Conservation (phyloP, 2,113 vertebrate species). For the Stegastes partitus region DNA sequence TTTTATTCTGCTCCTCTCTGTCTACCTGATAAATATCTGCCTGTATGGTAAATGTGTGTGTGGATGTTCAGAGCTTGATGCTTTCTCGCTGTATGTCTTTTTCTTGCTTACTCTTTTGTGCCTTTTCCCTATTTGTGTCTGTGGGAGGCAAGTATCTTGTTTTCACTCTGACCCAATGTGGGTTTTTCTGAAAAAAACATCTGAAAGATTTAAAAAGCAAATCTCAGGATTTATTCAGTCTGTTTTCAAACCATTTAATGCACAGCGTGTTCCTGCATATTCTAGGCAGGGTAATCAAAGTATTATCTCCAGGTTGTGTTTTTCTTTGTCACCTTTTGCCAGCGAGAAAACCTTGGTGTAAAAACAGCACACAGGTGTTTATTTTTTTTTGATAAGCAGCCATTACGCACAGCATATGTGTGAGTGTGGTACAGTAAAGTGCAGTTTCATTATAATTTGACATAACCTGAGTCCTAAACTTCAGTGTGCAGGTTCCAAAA, state of each 20-base stretch:
- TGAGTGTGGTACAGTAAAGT: neutral
- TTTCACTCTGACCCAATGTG: slow-evolving; percentile 51
- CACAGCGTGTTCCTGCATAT: slow-evolving; percentile 29
- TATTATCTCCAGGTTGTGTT: slow-evolving; percentile 28
- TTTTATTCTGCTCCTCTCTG: slow-evolving; percentile 5
- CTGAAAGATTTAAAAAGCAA: slow-evolving; percentile 41
- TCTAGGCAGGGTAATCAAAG: slow-evolving; percentile 20
- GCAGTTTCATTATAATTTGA: neutral
- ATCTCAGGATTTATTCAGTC: slow-evolving; percentile 51
- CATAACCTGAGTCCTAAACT: neutral
- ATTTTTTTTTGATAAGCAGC: slow-evolving; percentile 4
- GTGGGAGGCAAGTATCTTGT: slow-evolving; percentile 46
- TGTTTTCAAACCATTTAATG: slow-evolving; percentile 16
- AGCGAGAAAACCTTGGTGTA: neutral
- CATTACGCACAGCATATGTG: neutral
- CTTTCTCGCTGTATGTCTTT: slow-evolving; percentile 12
- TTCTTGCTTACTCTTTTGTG: slow-evolving; percentile 19
- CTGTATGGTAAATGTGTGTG: slow-evolving; percentile 24
- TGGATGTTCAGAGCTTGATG: slow-evolving; percentile 30
- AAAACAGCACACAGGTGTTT: slow-evolving; percentile 11
- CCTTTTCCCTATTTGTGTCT: slow-evolving; percentile 15
- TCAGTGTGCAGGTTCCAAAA: neutral
- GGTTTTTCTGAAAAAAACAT: slow-evolving; percentile 41
- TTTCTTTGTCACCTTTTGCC: slow-evolving; percentile 28
- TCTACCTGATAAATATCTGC: slow-evolving; percentile 39